These are phyloP conservation scores for Sinopyrophorus schimmeli DNA, from an alignment of 2,888 invertebrate genomes.

Conservation along the genomic window DNA sequence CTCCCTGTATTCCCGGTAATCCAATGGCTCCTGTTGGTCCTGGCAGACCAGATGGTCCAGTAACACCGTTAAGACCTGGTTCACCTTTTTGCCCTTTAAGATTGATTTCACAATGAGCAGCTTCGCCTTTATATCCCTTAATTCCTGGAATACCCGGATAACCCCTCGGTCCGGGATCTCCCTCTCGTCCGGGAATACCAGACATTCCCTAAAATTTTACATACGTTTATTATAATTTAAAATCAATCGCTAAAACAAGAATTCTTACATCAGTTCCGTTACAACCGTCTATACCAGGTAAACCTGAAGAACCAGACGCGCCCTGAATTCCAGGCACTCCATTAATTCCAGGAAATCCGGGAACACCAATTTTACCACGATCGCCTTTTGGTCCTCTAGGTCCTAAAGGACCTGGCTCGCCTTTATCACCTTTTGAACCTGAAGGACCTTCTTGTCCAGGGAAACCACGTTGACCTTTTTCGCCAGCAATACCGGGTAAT, in stretches of 20 bases:
- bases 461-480: slow-evolving; percentile 77
- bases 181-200: slow-evolving; percentile 71
- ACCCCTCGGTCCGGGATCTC: slow-evolving; percentile 77
- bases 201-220: slow-evolving; percentile 66
- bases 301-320: slow-evolving; percentile 71
- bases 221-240: too few relatives aligned
- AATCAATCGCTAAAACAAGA: too few relatives aligned
- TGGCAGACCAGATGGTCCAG: slow-evolving; percentile 66
- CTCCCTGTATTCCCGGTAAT: slow-evolving; percentile 64
- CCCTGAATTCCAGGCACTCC: slow-evolving; percentile 75
- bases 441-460: slow-evolving; percentile 83
- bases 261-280: slow-evolving; percentile 92
- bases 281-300: slow-evolving; percentile 90
- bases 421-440: slow-evolving; percentile 88
- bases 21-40: slow-evolving; percentile 68
- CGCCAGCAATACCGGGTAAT: slow-evolving; percentile 69
- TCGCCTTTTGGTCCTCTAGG: slow-evolving; percentile 84
- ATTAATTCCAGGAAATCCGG: slow-evolving; percentile 80
- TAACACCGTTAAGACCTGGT: slow-evolving; percentile 74
- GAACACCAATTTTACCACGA: slow-evolving; percentile 81
- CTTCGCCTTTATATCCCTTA: slow-evolving; percentile 80
- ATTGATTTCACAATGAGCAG: slow-evolving; percentile 71
- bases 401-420: slow-evolving; percentile 81
- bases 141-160: slow-evolving; percentile 66
- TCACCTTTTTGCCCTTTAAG: slow-evolving; percentile 87